A percentile compares a stretch with the other conserved stretches of the same genome.
These are phyloP conservation scores for Trachelus stipa DNA, from an alignment of 2,888 invertebrate genomes.

Conservation along the genomic window DNA sequence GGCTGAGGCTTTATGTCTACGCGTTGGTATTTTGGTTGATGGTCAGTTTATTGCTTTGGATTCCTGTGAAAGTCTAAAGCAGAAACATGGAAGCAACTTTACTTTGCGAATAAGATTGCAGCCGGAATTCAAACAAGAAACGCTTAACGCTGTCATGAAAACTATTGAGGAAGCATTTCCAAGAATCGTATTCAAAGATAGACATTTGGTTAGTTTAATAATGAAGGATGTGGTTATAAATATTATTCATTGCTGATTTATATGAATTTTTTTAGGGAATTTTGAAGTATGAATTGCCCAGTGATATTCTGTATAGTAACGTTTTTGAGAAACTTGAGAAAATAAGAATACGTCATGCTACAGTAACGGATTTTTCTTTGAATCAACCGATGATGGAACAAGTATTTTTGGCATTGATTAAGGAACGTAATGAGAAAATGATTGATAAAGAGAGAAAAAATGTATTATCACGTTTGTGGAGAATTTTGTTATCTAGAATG, in stretches of 20 bases:
- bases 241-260: neutral
- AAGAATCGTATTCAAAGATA: constrained; percentile 27
- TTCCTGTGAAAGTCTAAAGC: constrained; percentile 31
- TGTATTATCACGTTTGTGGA: neutral
- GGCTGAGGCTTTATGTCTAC: constrained; percentile 36
- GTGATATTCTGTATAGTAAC: constrained; percentile 22
- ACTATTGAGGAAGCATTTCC: constrained; percentile 27
- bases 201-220: constrained; percentile 24
- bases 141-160: constrained; percentile 25
- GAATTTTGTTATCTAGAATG: neutral
- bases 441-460: neutral
- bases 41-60: constrained; percentile 33
- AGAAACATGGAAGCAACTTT: constrained; percentile 28
- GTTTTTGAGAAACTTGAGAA: constrained; percentile 28
- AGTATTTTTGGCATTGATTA: constrained; percentile 25
- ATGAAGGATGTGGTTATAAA: neutral
- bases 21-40: constrained; percentile 32
- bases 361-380: constrained; percentile 33
- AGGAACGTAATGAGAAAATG: constrained; percentile 6
- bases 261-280: constrained; percentile 22
- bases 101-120: constrained; percentile 28
- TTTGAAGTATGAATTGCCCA: constrained; percentile 31
- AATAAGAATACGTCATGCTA: constrained; percentile 25
- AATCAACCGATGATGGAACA: constrained; percentile 36
- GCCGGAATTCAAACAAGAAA: constrained; percentile 14